phyloP scores from a whole-genome alignment of 2,888 invertebrate genomes.

The Salpingus planirostris region DNA sequence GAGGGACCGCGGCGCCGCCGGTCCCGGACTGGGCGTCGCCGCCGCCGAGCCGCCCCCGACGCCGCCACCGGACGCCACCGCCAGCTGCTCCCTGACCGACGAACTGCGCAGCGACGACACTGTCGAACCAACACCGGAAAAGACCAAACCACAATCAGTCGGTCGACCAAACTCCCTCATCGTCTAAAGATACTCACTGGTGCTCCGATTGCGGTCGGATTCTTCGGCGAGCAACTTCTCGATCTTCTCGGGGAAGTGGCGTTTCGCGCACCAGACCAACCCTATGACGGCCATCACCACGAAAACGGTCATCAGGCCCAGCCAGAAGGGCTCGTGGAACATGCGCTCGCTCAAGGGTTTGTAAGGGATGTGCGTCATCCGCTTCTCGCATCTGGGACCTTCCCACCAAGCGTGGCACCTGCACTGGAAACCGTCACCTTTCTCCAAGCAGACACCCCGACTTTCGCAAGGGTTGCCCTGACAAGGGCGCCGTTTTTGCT shows the following conservation, averaged over 20 bases:
- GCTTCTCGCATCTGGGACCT: constrained; percentile 57
- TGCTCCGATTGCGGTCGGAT: constrained; percentile 57
- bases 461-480: constrained; percentile 65
- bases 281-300: constrained; percentile 71
- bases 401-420: constrained; percentile 60
- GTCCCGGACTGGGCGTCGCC: constrained; percentile 42
- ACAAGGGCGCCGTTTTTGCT: constrained; percentile 60
- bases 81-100: constrained; percentile 53
- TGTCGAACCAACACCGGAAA: constrained; percentile 18
- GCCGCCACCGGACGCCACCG: constrained; percentile 43
- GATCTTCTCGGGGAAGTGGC: constrained; percentile 79
- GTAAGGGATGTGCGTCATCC: constrained; percentile 60
- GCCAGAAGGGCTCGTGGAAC: constrained; percentile 84
- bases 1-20: constrained; percentile 56
- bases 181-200: constrained; percentile 29
- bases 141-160: background rate
- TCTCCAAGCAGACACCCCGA: constrained; percentile 63
- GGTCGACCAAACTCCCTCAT: constrained; percentile 5
- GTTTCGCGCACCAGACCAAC: constrained; percentile 73
- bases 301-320: constrained; percentile 77
- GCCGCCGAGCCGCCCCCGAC: constrained; percentile 36
- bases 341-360: constrained; percentile 69
- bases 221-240: constrained; percentile 76
- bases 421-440: constrained; percentile 58
- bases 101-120: constrained; percentile 43